Percentiles rank a stretch among this genome's conserved stretches.
Conservation (phyloP, 2,113 vertebrate species). For the Toxostoma redivivum region DNA sequence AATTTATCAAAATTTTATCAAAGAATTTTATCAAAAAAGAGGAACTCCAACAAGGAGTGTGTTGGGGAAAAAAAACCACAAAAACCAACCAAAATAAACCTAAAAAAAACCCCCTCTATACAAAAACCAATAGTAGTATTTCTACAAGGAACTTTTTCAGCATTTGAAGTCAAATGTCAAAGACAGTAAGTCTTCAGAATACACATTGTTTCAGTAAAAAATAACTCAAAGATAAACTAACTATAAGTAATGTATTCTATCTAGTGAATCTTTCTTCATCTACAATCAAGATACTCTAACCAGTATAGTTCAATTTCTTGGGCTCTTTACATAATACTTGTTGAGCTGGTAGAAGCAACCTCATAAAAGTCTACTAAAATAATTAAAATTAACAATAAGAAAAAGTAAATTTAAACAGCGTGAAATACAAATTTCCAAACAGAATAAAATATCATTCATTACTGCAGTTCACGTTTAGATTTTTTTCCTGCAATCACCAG, state of each 20-base stretch:
- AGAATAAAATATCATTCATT: background rate
- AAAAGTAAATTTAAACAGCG: background rate
- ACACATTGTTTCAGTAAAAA: background rate
- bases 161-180: background rate
- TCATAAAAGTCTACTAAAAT: background rate
- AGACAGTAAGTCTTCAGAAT: background rate
- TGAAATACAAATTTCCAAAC: background rate
- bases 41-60: background rate
- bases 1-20: background rate
- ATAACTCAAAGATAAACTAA: background rate
- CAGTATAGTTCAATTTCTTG: background rate
- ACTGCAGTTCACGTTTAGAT: background rate
- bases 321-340: background rate
- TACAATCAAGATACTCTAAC: background rate
- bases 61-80: background rate
- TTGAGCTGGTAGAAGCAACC: background rate
- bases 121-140: background rate
- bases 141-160: background rate
- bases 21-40: background rate
- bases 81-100: background rate
- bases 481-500: background rate
- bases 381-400: background rate
- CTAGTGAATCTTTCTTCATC: background rate
- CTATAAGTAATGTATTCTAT: background rate
- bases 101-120: background rate